A percentile compares a stretch with the other conserved stretches of the same genome.
These are phyloP conservation scores for Acleris laterana DNA, from an alignment of 2,888 invertebrate species.

Conservation along the genomic window DNA sequence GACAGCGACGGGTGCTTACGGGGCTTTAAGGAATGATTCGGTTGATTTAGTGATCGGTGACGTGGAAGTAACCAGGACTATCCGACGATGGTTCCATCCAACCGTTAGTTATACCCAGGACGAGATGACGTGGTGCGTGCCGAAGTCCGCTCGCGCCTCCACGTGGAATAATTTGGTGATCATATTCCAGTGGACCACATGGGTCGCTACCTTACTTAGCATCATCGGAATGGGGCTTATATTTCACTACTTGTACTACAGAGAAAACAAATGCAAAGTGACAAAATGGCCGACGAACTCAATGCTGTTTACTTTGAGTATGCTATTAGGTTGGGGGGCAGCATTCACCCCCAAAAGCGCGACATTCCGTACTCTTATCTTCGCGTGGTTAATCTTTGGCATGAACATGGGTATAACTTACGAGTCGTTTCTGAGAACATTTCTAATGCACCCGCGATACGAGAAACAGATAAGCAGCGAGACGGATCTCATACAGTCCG, in stretches of 20 bases:
- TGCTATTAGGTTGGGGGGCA: constrained; percentile 77
- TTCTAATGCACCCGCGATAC: constrained; percentile 80
- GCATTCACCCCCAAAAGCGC: constrained; percentile 68
- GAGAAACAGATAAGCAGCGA: constrained; percentile 79
- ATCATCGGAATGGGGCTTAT: constrained; percentile 66
- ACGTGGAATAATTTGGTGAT: constrained; percentile 78
- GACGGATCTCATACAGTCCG: constrained; percentile 71
- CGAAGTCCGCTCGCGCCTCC: constrained; percentile 68
- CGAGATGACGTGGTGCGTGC: constrained; percentile 79
- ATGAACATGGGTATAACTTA: constrained; percentile 80
- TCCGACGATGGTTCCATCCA: constrained; percentile 75
- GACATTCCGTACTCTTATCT: constrained; percentile 73
- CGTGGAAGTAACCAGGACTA: constrained; percentile 73
- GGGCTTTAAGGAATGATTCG: constrained; percentile 60
- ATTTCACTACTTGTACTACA: constrained; percentile 70
- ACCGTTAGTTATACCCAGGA: constrained; percentile 79
- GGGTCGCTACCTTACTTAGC: constrained; percentile 69
- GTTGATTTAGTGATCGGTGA: constrained; percentile 75
- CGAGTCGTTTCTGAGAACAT: constrained; percentile 79
- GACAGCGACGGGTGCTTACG: constrained; percentile 69
- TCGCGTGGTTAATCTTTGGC: constrained; percentile 77
- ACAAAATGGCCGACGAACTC: constrained; percentile 79
- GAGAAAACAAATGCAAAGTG: constrained; percentile 57
- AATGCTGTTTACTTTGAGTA: constrained; percentile 73
- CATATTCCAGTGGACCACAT: constrained; percentile 78